Conservation (phyloP, 2,888 invertebrate species). For the Euzetes globulus region DNA sequence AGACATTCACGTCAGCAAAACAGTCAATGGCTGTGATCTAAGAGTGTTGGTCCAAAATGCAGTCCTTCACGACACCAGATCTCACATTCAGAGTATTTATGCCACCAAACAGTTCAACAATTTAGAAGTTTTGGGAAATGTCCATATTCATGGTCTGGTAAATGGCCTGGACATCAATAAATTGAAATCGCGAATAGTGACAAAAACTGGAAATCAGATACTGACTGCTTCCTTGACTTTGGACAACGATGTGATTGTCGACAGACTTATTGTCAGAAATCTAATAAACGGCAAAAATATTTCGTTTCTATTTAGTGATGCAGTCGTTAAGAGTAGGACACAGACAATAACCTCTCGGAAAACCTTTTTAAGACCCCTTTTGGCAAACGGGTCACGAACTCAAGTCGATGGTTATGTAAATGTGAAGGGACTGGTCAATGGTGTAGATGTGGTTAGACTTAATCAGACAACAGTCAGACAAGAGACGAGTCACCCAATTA, state of each 20-base stretch:
- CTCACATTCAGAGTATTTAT: constrained; percentile 20
- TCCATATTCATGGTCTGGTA: constrained; percentile 8
- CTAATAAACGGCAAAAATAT: constrained; percentile 11
- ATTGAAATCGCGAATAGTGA: neutral
- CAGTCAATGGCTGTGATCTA: constrained; percentile 32
- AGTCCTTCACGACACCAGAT: constrained; percentile 5
- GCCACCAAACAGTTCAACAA: constrained; percentile 23
- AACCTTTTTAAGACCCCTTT: constrained; percentile 13
- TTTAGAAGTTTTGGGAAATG: constrained; percentile 31
- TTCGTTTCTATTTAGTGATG: constrained; percentile 20
- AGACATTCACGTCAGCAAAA: neutral
- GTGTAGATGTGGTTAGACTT: constrained; percentile 18
- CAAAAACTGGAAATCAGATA: neutral
- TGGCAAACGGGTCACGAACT: neutral
- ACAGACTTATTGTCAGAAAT: neutral
- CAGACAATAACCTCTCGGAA: constrained; percentile 17
- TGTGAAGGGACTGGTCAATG: constrained; percentile 30
- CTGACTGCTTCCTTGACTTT: constrained; percentile 9
- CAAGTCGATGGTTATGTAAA: neutral
- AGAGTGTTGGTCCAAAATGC: neutral
- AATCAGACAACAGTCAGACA: constrained; percentile 13
- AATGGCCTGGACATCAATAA: constrained; percentile 20
- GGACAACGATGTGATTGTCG: constrained; percentile 4
- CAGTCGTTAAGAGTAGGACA: neutral
- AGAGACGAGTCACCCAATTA: neutral